phyloP scores from a whole-genome alignment of 2,113 vertebrate species.

The Hiodon alosoides region DNA sequence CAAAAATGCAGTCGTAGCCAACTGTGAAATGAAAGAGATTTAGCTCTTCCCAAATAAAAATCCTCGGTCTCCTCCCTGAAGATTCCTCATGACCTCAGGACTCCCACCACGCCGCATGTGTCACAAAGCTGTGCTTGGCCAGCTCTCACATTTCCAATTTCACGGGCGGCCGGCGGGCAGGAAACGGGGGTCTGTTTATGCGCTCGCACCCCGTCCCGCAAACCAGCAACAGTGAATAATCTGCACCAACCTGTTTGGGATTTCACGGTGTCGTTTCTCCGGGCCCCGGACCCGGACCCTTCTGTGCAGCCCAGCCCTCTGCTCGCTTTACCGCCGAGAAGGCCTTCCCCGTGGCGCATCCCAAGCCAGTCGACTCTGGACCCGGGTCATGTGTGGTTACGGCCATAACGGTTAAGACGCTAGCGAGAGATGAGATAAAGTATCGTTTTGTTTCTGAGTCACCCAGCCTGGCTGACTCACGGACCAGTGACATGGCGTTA shows the following conservation, averaged over 20 bases:
- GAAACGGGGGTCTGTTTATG: not conserved
- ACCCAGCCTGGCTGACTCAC: too few relatives aligned
- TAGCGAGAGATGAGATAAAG: not conserved
- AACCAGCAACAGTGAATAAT: slow-evolving; percentile 17
- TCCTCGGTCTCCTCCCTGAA: not conserved
- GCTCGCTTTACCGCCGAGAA: too few relatives aligned
- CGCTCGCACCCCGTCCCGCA: slow-evolving; percentile 17
- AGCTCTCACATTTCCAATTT: not conserved
- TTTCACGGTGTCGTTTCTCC: not conserved
- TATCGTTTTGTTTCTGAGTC: too few relatives aligned
- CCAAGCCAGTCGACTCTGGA: not conserved
- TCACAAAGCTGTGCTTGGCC: not conserved
- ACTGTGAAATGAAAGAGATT: too few relatives aligned
- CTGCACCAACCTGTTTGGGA: slow-evolving; percentile 20
- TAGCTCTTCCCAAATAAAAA: too few relatives aligned
- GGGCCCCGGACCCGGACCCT: slow-evolving; percentile 10
- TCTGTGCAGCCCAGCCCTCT: not conserved
- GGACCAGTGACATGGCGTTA: too few relatives aligned
- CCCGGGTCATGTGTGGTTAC: not conserved
- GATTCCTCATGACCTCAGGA: not conserved
- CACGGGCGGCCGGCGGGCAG: slow-evolving; percentile 7
- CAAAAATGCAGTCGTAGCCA: too few relatives aligned
- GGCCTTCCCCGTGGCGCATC: not conserved
- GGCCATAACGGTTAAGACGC: not conserved
- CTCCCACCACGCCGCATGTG: not conserved